Percentiles rank a stretch among this genome's conserved stretches.
phyloP scores from a whole-genome alignment of 2,888 invertebrate genomes.

The Phyllotreta cruciferae region DNA sequence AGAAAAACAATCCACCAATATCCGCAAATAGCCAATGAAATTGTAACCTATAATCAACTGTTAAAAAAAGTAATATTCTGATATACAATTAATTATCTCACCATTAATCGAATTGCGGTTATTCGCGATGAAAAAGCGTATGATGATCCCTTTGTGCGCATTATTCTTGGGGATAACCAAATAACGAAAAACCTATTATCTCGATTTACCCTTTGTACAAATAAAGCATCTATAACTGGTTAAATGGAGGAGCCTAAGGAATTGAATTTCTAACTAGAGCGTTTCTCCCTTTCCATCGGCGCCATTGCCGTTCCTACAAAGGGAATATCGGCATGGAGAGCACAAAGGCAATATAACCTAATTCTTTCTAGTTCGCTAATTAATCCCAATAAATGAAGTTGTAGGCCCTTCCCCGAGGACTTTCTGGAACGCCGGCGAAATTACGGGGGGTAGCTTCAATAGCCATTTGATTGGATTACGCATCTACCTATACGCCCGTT shows the following conservation, averaged over 20 bases:
- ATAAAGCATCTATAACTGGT: constrained; percentile 20
- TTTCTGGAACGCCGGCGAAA: constrained; percentile 18
- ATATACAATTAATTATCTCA: too few species aligned
- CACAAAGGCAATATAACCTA: constrained; percentile 36
- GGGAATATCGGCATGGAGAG: constrained; percentile 23
- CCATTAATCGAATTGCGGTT: too few species aligned
- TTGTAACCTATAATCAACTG: too few species aligned
- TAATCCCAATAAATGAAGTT: constrained; percentile 35
- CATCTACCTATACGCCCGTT: too few species aligned
- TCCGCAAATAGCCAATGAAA: too few species aligned
- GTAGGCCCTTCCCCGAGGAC: constrained; percentile 22
- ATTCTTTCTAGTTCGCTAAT: constrained; percentile 36
- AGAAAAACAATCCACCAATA: too few species aligned
- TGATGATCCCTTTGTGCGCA: not conserved
- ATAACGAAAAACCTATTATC: constrained; percentile 11
- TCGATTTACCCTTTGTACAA: constrained; percentile 19
- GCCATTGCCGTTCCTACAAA: constrained; percentile 23
- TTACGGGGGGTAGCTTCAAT: constrained; percentile 19
- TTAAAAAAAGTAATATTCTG: too few species aligned
- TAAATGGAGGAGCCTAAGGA: constrained; percentile 24
- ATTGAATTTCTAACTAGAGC: constrained; percentile 25
- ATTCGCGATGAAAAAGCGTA: too few species aligned
- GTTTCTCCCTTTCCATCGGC: constrained; percentile 9
- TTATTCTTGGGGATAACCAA: constrained; percentile 6
- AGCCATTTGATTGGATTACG: not conserved